Conservation (phyloP, 2,113 vertebrate species). For the Acinonyx jubatus region DNA sequence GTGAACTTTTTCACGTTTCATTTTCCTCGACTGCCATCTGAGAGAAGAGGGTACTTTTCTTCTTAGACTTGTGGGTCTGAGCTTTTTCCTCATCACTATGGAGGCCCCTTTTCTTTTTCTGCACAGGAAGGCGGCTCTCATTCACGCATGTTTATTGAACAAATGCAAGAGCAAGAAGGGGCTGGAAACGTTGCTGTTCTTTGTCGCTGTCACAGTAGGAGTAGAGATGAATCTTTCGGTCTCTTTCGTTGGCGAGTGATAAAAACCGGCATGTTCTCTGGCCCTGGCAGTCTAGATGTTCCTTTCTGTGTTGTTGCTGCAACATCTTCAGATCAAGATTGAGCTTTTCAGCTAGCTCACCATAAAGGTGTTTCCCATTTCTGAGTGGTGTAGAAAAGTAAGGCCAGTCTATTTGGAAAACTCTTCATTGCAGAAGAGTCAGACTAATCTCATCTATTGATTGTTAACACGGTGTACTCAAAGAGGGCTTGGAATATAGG, state of each 20-base stretch:
- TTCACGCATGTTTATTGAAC: neutral
- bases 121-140: neutral
- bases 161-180: neutral
- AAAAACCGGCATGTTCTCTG: neutral
- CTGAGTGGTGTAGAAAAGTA: neutral
- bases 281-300: neutral
- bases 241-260: neutral
- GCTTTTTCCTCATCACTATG: neutral
- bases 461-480: neutral
- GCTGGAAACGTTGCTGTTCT: accelerated
- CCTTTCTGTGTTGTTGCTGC: neutral
- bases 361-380: neutral
- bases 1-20: neutral
- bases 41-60: neutral
- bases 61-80: neutral
- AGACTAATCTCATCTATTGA: neutral
- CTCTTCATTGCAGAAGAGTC: neutral
- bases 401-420: neutral
- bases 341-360: neutral
- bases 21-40: neutral
- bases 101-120: neutral
- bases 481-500: neutral
- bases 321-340: neutral
- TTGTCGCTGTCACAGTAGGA: neutral
- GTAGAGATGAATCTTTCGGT: neutral